These are phyloP conservation scores for Protaetia brevitarsis DNA, from an alignment of 1,140 invertebrate genomes.

Conservation along the genomic window DNA sequence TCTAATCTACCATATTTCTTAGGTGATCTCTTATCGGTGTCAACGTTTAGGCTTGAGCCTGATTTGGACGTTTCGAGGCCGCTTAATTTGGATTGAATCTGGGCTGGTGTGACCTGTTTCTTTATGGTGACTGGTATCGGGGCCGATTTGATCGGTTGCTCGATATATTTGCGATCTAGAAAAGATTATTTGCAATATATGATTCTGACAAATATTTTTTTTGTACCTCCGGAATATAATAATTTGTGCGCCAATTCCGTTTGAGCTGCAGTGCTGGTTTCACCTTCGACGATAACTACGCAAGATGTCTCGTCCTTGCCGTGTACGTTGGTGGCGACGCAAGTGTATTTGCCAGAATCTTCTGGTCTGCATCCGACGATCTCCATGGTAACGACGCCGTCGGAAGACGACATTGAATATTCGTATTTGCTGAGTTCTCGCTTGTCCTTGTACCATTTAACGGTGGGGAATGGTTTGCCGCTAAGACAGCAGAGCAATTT, in stretches of 20 bases:
- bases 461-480: constrained; percentile 90
- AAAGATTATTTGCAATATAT: too few relatives aligned
- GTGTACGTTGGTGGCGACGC: constrained; percentile 86
- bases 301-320: constrained; percentile 93
- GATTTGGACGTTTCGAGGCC: constrained; percentile 43
- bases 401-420: constrained; percentile 82
- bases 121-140: constrained; percentile 67
- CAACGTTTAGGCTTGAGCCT: constrained; percentile 40
- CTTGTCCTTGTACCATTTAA: constrained; percentile 90
- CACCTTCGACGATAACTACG: constrained; percentile 96
- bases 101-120: constrained; percentile 46
- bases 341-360: constrained; percentile 95
- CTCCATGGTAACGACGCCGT: constrained; percentile 95
- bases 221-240: constrained; percentile 80
- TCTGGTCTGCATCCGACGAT: constrained; percentile 90
- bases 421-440: constrained; percentile 87
- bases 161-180: constrained; percentile 81
- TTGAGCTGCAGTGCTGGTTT: constrained; percentile 73
- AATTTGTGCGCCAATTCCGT: constrained; percentile 78
- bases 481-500: constrained; percentile 96
- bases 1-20: constrained; percentile 79
- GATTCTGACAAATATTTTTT: too few relatives aligned
- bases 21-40: constrained; percentile 49
- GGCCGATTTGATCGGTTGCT: constrained; percentile 74
- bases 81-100: constrained; percentile 34